Evolutionary conservation across 2,797 vertebrate species (phyloP).

Genomic region (Sebastes vulpes): DNA sequence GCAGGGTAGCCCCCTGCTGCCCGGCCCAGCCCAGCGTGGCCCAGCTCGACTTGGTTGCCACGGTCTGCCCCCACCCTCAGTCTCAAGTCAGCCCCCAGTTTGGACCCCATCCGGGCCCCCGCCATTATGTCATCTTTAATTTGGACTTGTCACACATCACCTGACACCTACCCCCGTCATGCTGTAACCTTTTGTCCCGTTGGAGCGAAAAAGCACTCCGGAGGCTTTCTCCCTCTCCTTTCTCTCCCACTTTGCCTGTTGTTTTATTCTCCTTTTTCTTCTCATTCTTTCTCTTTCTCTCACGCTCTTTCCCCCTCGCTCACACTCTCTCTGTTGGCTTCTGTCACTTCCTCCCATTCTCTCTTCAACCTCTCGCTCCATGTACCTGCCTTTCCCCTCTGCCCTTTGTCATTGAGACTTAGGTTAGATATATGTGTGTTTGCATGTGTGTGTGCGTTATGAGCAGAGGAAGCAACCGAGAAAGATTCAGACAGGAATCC

Average conservation of each 20-base stretch:
- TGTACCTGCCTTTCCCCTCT: conserved; percentile 59
- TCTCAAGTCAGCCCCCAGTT: conserved; percentile 67
- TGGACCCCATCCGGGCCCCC: conserved; percentile 76
- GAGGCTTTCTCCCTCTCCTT: conserved; percentile 70
- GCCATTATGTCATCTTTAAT: conserved; percentile 87
- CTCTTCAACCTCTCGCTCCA: conserved; percentile 26
- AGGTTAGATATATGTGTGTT: conserved; percentile 8
- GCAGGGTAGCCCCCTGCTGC: conserved; percentile 83
- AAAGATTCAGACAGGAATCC: conserved; percentile 39
- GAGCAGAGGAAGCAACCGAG: conserved; percentile 24
- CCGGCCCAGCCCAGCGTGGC: conserved; percentile 76
- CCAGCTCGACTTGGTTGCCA: conserved; percentile 75
- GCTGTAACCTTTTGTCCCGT: conserved; percentile 85
- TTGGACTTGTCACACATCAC: conserved; percentile 87
- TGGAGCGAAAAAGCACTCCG: conserved; percentile 70
- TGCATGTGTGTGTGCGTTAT: neutral
- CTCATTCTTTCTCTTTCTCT: conserved; percentile 44
- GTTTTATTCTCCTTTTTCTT: conserved; percentile 71
- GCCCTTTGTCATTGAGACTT: conserved; percentile 51
- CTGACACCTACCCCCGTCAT: conserved; percentile 85
- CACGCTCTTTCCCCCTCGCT: conserved; percentile 36
- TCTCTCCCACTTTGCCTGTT: conserved; percentile 71
- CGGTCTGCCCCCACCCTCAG: conserved; percentile 65
- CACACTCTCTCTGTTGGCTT: conserved; percentile 56
- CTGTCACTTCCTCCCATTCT: conserved; percentile 46